Conservation (phyloP, 2,113 vertebrate species). For the Neodontobutis hainanensis region DNA sequence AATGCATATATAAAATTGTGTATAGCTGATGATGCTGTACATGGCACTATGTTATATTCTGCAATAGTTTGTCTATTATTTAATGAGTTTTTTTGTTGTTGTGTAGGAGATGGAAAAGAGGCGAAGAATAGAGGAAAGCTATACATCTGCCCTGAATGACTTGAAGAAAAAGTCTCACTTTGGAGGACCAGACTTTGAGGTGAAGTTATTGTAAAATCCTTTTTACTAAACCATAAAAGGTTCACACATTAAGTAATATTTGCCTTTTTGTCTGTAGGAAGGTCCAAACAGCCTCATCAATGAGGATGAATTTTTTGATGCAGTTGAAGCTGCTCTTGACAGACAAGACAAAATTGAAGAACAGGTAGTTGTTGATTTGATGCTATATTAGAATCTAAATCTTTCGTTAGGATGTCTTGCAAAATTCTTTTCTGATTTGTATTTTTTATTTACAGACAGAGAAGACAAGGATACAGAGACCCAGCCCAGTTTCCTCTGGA, state of each 20-base stretch:
- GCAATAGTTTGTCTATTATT: background rate
- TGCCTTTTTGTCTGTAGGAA: conserved; percentile 77
- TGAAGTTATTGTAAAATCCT: conserved; percentile 41
- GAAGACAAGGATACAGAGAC: conserved; percentile 87
- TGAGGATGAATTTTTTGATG: conserved; percentile 98
- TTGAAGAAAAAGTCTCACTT: conserved; percentile 97
- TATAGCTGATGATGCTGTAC: too few species aligned
- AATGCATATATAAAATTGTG: background rate
- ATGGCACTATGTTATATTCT: too few species aligned
- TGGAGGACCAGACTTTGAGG: conserved; percentile 97
- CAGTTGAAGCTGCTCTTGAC: conserved; percentile 97
- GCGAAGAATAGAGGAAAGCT: conserved; percentile 87
- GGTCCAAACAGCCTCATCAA: conserved; percentile 98
- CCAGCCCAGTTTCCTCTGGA: conserved; percentile 82
- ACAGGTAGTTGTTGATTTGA: conserved; percentile 81
- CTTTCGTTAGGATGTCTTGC: background rate
- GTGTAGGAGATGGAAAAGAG: conserved; percentile 89
- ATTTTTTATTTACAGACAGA: conserved; percentile 85
- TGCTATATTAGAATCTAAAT: background rate
- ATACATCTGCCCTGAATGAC: conserved; percentile 87
- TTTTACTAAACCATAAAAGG: background rate
- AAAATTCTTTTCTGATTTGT: background rate
- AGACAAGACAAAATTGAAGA: conserved; percentile 98
- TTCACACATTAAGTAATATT: too few species aligned
- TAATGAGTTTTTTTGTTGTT: background rate